Evolutionary conservation across 2,888 invertebrate genomes (phyloP).

Genomic region (Drepanosiphum platanoidis): DNA sequence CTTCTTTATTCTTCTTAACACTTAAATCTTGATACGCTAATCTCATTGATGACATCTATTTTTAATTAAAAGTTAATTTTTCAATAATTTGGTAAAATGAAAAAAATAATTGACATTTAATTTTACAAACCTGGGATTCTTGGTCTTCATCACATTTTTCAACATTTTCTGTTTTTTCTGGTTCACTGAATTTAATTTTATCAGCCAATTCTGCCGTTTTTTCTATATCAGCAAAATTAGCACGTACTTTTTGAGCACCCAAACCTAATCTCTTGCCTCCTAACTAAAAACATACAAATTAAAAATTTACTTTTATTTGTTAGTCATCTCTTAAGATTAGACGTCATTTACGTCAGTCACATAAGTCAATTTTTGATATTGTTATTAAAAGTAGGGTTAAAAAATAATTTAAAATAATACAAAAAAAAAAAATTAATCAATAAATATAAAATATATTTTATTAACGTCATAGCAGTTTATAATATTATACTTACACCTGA

Average conservation of each 20-base stretch:
- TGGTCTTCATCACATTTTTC: constrained; percentile 72
- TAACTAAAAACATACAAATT: constrained; percentile 70
- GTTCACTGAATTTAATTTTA: constrained; percentile 73
- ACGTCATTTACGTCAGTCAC: no score
- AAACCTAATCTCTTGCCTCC: constrained; percentile 88
- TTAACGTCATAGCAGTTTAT: background rate
- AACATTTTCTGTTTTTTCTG: constrained; percentile 67
- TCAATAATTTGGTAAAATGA: constrained; percentile 7
- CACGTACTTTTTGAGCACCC: constrained; percentile 93
- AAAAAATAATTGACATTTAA: constrained; percentile 19
- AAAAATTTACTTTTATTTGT: constrained; percentile 21
- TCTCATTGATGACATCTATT: constrained; percentile 68
- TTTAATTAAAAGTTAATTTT: constrained; percentile 45
- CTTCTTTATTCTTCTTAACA: constrained; percentile 76
- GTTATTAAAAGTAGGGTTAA: background rate
- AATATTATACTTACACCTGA: constrained; percentile 49
- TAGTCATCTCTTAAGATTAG: background rate
- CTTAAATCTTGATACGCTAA: constrained; percentile 82
- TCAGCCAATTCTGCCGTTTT: constrained; percentile 87
- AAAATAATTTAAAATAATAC: background rate
- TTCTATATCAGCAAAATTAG: constrained; percentile 95
- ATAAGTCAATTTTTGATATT: background rate
- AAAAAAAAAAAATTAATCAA: background rate
- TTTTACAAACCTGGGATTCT: constrained; percentile 69
- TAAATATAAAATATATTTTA: background rate